phyloP scores from a whole-genome alignment of 2,888 invertebrate species.

The Orchesella flavescens region DNA sequence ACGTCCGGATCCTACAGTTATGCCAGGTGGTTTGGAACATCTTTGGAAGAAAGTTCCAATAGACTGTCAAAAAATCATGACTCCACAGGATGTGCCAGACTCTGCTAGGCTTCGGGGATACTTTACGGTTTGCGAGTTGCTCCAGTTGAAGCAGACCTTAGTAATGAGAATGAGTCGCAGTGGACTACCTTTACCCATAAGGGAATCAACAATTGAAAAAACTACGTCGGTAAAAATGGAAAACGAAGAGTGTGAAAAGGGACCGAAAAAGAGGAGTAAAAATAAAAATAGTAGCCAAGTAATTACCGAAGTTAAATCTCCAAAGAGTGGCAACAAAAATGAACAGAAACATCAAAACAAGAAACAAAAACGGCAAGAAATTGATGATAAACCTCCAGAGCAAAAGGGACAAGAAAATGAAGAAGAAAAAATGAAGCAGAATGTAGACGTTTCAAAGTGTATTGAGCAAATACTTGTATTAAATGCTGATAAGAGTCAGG shows the following conservation, averaged over 20 bases:
- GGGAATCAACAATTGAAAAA: not conserved
- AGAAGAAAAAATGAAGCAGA: not conserved
- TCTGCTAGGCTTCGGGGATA: constrained; percentile 69
- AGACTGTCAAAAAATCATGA: constrained; percentile 67
- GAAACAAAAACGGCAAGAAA: not conserved
- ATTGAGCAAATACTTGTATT: constrained; percentile 33
- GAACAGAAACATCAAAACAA: not conserved
- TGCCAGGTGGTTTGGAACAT: constrained; percentile 67
- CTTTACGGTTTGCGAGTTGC: constrained; percentile 70
- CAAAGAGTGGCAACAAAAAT: not conserved
- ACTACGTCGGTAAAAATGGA: not conserved
- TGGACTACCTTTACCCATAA: not conserved
- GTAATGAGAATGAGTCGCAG: not conserved
- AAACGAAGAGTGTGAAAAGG: constrained; percentile 6
- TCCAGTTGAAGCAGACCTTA: constrained; percentile 64
- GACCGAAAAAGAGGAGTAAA: constrained; percentile 17
- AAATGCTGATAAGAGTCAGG: constrained; percentile 9
- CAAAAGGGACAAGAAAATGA: not conserved
- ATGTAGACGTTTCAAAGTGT: not conserved
- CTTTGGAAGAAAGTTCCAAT: constrained; percentile 66
- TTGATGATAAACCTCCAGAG: not conserved
- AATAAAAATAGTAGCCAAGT: not conserved
- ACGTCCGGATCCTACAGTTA: constrained; percentile 22
- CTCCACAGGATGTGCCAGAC: constrained; percentile 68
- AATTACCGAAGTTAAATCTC: not conserved